Conservation (phyloP, 2,113 vertebrate genomes). For the Pluvialis apricaria region DNA sequence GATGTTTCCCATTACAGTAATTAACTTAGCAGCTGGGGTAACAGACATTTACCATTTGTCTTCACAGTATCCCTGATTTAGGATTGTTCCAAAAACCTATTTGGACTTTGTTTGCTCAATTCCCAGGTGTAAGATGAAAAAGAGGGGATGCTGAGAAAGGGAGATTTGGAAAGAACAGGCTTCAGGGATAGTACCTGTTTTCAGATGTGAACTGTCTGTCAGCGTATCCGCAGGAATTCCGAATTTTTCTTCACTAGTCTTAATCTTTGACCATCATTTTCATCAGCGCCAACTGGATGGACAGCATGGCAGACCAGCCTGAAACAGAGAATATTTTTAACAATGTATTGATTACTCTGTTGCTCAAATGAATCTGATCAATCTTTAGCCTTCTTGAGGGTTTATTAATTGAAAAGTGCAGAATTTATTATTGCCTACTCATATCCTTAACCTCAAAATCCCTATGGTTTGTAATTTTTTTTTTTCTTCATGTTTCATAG, state of each 20-base stretch:
- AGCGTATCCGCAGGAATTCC: background rate
- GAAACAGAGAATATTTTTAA: background rate
- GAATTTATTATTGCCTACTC: background rate
- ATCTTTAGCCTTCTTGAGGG: background rate
- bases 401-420: background rate
- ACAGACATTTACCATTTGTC: slow-evolving; percentile 77
- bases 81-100: slow-evolving; percentile 41
- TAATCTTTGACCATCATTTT: background rate
- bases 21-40: slow-evolving; percentile 80
- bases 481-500: background rate
- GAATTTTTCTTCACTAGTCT: background rate
- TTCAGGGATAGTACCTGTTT: background rate
- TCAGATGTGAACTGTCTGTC: background rate
- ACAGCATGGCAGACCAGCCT: background rate
- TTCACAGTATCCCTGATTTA: slow-evolving; percentile 68
- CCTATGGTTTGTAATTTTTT: background rate
- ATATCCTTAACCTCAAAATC: background rate
- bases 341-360: background rate
- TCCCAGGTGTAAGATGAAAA: slow-evolving; percentile 26
- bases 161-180: background rate
- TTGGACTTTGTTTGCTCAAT: slow-evolving; percentile 43
- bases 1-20: slow-evolving; percentile 80
- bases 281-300: background rate
- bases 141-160: background rate
- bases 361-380: background rate